A percentile compares a stretch with the other conserved stretches of the same genome.
These are phyloP conservation scores for Leuciscus waleckii DNA, from an alignment of 2,797 vertebrate species.

Conservation along the genomic window DNA sequence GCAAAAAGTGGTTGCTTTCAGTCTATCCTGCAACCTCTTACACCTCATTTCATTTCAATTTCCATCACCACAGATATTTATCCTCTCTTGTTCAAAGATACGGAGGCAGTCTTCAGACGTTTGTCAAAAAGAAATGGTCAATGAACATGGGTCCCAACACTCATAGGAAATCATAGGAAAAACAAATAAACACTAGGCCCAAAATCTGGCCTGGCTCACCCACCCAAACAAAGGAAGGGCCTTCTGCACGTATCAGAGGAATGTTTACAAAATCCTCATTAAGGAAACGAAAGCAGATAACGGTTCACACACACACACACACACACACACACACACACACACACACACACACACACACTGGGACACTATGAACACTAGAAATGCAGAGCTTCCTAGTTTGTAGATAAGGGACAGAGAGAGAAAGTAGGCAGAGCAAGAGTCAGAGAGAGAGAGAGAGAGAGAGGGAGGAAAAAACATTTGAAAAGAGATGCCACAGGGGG, in stretches of 20 bases:
- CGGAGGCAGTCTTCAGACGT: constrained; percentile 61
- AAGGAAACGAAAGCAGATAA: constrained; percentile 94
- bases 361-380: constrained; percentile 71
- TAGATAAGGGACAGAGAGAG: constrained; percentile 90
- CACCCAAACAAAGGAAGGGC: constrained; percentile 82
- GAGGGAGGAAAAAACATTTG: constrained; percentile 65
- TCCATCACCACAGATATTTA: constrained; percentile 61
- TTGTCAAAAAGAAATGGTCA: constrained; percentile 73
- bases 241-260: constrained; percentile 82
- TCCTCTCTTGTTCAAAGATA: constrained; percentile 64
- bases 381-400: constrained; percentile 87
- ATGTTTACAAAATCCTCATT: constrained; percentile 99
- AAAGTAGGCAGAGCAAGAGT: constrained; percentile 64
- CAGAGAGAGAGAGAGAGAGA: constrained; percentile 52
- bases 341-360: constrained; percentile 64
- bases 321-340: constrained; percentile 61
- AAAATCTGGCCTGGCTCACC: constrained; percentile 75
- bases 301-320: constrained; percentile 63
- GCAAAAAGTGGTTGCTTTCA: constrained; percentile 42
- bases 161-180: constrained; percentile 74
- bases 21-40: constrained; percentile 61
- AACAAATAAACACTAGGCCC: constrained; percentile 80
- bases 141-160: constrained; percentile 68
- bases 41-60: constrained; percentile 78
- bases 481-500: constrained; percentile 82